Base-by-base conservation (phyloP, 2,113 vertebrate genomes). In the Antechinus stuartii region DNA sequence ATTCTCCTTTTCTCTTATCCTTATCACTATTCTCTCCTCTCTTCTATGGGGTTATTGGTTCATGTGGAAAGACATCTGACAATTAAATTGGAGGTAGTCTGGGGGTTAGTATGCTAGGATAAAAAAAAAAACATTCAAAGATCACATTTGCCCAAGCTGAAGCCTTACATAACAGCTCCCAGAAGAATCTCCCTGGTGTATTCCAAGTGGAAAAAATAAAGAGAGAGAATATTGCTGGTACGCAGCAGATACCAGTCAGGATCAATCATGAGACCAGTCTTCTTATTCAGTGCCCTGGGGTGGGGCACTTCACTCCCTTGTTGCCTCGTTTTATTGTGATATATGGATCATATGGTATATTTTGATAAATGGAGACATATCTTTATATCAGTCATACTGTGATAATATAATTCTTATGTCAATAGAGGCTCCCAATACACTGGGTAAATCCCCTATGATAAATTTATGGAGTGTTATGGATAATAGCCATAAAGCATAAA, bases 51-150 rank as follows among this genome's bases (percentile, higher is more conserved):
- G 11, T 91, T 91, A 42, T 84, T 42, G 16, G 27, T 95, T 95
- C 52, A 95, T 90, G 68, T 89, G 46, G 19, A 95, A 96, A 96
- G 42, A 26, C 46, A 35, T 55, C 91, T 54, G 89, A 93, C 93
- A 35, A 92, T 54, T 95, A 90, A 96, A 54, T 47, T 94, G 54
- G 35, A 96, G 25, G 56, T 55, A n/a, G 92, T 95, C 95, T 96
- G 94, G 47, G 68, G 95, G 90, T 23, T 47, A 50, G 47, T 27
- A 49, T 90, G 47, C 14, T 50, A 4, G 9, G 25, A 90, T 25
- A 95, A 55, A 93, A 93, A 96, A 46, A 2, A 93, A 96, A 46
- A 2, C 50, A 54, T 54, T 90, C 10, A 76, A 55, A 30, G 22
- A 92, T 95, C 50, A 94, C 22, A 35, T 11, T 14, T 90, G 8